Percentiles rank a stretch among this genome's conserved stretches.
phyloP scores from a whole-genome alignment of 64 coral and sea anemone genomes.

The Montipora efflorescens region DNA sequence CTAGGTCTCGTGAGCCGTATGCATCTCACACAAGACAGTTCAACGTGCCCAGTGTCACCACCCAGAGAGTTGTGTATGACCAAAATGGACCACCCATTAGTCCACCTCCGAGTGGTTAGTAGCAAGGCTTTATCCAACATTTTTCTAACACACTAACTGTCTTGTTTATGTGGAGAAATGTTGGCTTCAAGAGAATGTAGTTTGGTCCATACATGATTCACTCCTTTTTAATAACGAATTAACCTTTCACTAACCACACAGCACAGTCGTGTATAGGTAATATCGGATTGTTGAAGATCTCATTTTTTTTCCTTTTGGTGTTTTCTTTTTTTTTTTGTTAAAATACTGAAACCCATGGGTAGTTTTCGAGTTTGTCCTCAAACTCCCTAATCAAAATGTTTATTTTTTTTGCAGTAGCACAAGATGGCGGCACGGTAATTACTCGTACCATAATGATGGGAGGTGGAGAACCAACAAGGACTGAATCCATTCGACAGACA shows the following conservation, averaged over 20 bases:
- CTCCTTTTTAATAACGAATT: not conserved
- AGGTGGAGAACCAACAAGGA: constrained; percentile 65
- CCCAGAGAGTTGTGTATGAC: constrained; percentile 74
- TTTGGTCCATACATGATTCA: not conserved
- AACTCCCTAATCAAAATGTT: not conserved
- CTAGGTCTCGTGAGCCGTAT: constrained; percentile 29
- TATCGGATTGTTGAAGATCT: not conserved
- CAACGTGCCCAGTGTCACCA: constrained; percentile 71
- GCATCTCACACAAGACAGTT: constrained; percentile 22
- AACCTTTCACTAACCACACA: not conserved
- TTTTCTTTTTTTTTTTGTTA: not conserved
- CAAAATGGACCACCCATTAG: constrained; percentile 60
- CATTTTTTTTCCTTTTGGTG: not conserved
- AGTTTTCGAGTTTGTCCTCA: not conserved
- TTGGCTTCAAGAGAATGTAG: not conserved
- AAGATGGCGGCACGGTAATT: constrained; percentile 78
- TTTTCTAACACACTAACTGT: constrained; percentile 26
- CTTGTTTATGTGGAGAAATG: not conserved
- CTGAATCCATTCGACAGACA: constrained; percentile 78
- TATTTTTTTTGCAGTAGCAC: constrained; percentile 20
- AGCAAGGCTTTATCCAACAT: constrained; percentile 7
- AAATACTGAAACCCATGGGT: not conserved
- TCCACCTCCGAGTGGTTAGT: constrained; percentile 46
- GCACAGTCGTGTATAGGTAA: not conserved
- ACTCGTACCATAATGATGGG: constrained; percentile 95